These are phyloP conservation scores for Crypturellus undulatus DNA, from an alignment of 2,113 vertebrate species.

Conservation along the genomic window DNA sequence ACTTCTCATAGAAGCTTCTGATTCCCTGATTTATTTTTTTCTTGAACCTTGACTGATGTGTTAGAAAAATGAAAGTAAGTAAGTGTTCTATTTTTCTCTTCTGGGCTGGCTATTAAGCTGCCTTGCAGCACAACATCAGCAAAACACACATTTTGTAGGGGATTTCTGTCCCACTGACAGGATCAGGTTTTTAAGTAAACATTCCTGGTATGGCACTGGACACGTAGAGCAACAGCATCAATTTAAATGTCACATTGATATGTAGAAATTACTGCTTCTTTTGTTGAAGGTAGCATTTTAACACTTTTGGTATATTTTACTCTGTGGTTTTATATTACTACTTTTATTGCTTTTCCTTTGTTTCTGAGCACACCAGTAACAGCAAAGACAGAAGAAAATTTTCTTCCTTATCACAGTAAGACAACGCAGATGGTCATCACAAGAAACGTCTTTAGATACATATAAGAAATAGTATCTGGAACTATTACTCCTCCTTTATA, in stretches of 20 bases:
- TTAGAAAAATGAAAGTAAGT: background rate
- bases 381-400: background rate
- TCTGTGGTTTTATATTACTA: background rate
- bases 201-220: background rate
- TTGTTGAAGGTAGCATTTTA: background rate
- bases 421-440: background rate
- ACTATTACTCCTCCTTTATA: background rate
- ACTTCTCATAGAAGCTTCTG: background rate
- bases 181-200: background rate
- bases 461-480: background rate
- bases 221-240: background rate
- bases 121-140: background rate
- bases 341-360: rapidly evolving
- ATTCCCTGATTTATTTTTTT: background rate
- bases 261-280: background rate
- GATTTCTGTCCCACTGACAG: background rate
- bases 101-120: background rate
- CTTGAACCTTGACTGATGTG: background rate
- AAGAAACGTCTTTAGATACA: background rate
- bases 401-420: background rate
- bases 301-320: background rate
- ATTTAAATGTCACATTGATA: background rate
- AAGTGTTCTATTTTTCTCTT: background rate
- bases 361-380: background rate
- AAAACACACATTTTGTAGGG: background rate